Evolutionary conservation across 2,888 invertebrate genomes (phyloP).

Genomic region (Trachelus tabidus): DNA sequence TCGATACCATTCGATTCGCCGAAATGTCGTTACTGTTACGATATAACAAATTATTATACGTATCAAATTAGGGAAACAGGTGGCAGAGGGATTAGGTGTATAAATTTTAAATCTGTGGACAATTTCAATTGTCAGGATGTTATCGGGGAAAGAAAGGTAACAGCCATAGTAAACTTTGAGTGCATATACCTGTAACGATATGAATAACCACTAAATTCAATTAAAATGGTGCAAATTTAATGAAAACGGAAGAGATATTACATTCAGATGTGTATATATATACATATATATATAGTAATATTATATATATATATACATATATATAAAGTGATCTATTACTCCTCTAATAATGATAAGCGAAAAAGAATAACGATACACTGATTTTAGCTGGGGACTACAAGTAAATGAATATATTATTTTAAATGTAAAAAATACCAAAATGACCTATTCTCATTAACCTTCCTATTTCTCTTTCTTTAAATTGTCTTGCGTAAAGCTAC

Average conservation of each 20-base stretch:
- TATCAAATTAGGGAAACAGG: too few relatives aligned
- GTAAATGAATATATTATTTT: slow-evolving; percentile 25
- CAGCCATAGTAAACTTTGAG: background rate
- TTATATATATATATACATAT: slow-evolving; percentile 14
- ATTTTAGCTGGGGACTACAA: slow-evolving; percentile 37
- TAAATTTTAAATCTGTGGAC: background rate
- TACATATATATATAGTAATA: slow-evolving; percentile 24
- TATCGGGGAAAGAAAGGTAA: background rate
- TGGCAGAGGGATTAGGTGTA: background rate
- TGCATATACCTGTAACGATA: background rate
- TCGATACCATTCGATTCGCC: background rate
- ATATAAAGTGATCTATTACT: slow-evolving; percentile 28
- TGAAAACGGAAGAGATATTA: slow-evolving; percentile 52
- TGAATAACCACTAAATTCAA: slow-evolving; percentile 5
- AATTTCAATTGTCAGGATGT: background rate
- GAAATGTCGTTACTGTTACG: background rate
- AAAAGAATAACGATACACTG: slow-evolving; percentile 29
- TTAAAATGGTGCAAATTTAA: slow-evolving; percentile 57
- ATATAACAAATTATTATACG: background rate
- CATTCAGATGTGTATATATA: slow-evolving; percentile 52
- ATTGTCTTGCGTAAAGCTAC: background rate
- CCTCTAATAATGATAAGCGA: slow-evolving; percentile 45
- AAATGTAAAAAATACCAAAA: slow-evolving; percentile 29
- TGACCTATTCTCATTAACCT: background rate
- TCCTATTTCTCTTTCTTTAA: background rate